phyloP scores from a whole-genome alignment of 2,113 vertebrate genomes.

The Microtus oregoni region DNA sequence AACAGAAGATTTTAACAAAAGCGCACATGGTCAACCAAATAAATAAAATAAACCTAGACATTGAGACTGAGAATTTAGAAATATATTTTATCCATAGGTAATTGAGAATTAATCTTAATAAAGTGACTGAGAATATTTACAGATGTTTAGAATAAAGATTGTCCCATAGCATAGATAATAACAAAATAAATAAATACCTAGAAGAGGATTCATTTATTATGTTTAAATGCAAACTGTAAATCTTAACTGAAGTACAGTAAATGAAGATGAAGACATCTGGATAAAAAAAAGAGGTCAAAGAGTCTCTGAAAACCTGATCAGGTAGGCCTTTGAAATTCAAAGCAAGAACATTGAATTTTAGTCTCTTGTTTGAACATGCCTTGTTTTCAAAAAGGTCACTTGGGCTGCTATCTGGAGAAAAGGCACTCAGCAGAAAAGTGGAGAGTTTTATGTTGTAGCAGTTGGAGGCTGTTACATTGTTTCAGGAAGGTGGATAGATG shows the following conservation, averaged over 20 bases:
- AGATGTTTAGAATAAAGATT: not conserved
- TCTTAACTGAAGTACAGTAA: not conserved
- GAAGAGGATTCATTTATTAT: not conserved
- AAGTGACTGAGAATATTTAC: not conserved
- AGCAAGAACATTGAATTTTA: constrained; percentile 15
- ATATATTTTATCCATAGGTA: not conserved
- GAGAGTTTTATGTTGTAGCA: not conserved
- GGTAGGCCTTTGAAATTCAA: not conserved
- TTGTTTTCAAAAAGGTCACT: not conserved
- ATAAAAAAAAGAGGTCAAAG: not conserved
- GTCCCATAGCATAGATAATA: not conserved
- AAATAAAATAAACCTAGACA: not conserved
- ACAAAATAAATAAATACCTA: not conserved
- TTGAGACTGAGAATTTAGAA: not conserved
- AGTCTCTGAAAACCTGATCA: not conserved
- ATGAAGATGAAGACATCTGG: not conserved
- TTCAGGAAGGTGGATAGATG: not conserved
- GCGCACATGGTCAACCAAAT: not conserved
- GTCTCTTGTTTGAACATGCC: not conserved
- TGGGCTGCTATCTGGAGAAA: not conserved
- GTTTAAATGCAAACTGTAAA: not conserved
- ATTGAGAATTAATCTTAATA: not conserved
- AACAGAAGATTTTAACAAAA: not conserved
- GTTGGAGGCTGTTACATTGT: rapidly evolving
- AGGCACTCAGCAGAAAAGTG: not conserved